Conservation (phyloP, 2,888 invertebrate genomes). For the Latrodectus elegans region DNA sequence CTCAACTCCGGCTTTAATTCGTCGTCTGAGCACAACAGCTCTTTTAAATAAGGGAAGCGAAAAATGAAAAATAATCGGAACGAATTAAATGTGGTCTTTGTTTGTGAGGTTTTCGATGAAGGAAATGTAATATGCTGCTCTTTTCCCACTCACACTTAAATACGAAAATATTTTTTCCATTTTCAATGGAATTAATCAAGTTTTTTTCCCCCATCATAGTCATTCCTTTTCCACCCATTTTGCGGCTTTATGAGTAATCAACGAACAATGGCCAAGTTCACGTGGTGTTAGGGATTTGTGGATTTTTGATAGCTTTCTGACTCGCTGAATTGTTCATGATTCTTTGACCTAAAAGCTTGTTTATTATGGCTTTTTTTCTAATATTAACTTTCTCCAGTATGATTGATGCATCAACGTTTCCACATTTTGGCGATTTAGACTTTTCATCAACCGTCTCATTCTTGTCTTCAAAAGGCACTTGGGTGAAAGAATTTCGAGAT, state of each 20-base stretch:
- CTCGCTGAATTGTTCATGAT: slow-evolving; percentile 56
- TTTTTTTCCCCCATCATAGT: slow-evolving; percentile 29
- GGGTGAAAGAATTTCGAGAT: slow-evolving; percentile 17
- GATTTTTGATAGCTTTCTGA: slow-evolving; percentile 56
- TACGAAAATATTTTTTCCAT: slow-evolving; percentile 51
- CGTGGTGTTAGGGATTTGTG: slow-evolving; percentile 36
- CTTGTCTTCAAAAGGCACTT: slow-evolving; percentile 27
- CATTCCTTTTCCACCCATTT: slow-evolving; percentile 52
- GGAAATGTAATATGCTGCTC: slow-evolving; percentile 65
- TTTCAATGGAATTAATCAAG: slow-evolving; percentile 61
- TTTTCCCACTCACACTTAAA: slow-evolving; percentile 61
- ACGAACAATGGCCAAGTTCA: slow-evolving; percentile 57
- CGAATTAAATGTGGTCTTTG: slow-evolving; percentile 69
- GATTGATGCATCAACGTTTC: slow-evolving; percentile 61
- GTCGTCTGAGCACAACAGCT: slow-evolving; percentile 57
- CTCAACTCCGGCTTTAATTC: slow-evolving; percentile 65
- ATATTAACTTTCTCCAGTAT: slow-evolving; percentile 33
- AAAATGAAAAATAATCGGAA: slow-evolving; percentile 68
- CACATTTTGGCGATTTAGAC: slow-evolving; percentile 39
- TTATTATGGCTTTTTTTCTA: slow-evolving; percentile 24
- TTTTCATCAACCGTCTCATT: slow-evolving; percentile 15
- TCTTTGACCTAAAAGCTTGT: slow-evolving; percentile 61
- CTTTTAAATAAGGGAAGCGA: slow-evolving; percentile 52
- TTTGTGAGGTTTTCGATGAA: slow-evolving; percentile 49
- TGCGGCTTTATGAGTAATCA: slow-evolving; percentile 48